These are phyloP conservation scores for Sapajus apella DNA, from an alignment of 2,113 vertebrate genomes.

Conservation along the genomic window DNA sequence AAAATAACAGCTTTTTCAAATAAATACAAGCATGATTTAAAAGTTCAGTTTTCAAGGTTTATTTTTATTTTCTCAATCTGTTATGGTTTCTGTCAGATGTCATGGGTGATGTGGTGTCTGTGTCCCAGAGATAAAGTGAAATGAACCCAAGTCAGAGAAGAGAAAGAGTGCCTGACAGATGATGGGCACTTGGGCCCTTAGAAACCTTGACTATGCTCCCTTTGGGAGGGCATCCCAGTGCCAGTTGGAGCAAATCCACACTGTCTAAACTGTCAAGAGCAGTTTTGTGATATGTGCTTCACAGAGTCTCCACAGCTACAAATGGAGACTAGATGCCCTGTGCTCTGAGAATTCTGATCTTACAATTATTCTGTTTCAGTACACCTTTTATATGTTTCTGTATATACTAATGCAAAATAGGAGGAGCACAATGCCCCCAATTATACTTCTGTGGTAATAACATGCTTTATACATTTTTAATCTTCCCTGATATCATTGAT, in stretches of 20 bases:
- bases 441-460: neutral
- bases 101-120: neutral
- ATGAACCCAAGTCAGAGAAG: neutral
- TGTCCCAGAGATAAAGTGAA: slow-evolving; percentile 26
- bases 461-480: neutral
- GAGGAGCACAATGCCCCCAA: neutral
- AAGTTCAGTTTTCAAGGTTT: neutral
- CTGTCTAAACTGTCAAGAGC: neutral
- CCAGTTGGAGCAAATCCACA: neutral
- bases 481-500: neutral
- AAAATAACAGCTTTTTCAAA: neutral
- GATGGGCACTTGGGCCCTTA: neutral
- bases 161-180: neutral
- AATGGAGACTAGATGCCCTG: no score
- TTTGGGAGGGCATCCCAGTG: neutral
- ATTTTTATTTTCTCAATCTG: slow-evolving; percentile 26
- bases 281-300: neutral
- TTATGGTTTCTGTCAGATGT: slow-evolving; percentile 35
- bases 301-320: neutral
- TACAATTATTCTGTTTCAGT: neutral
- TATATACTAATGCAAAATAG: neutral
- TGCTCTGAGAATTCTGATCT: neutral
- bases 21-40: neutral
- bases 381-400: neutral
- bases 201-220: neutral